Evolutionary conservation across 2,797 vertebrate genomes (phyloP).

Genomic region (Limosa lapponica): DNA sequence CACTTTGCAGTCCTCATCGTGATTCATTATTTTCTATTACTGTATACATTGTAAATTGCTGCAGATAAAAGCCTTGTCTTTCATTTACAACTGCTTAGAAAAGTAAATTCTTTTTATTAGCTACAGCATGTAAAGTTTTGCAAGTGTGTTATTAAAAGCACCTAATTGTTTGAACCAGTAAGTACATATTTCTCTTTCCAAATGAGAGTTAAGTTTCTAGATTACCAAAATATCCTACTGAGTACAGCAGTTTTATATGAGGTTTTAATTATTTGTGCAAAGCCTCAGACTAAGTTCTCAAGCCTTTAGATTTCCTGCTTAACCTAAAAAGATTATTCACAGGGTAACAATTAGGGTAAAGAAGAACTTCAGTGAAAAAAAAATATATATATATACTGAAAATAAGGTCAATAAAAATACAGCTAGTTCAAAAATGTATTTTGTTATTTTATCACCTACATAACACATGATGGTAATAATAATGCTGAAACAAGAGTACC

Average conservation of each 20-base stretch:
- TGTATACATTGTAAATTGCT: background rate
- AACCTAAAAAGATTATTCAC: background rate
- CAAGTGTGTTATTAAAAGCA: background rate
- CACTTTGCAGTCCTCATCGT: background rate
- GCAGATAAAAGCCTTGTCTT: conserved; percentile 35
- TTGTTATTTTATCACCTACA: background rate
- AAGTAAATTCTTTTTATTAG: conserved; percentile 56
- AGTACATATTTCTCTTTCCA: conserved; percentile 2
- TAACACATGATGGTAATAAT: background rate
- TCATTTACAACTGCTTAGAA: background rate
- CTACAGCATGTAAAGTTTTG: conserved; percentile 7
- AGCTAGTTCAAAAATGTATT: background rate
- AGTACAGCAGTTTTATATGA: background rate
- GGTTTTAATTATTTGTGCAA: background rate
- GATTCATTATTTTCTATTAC: conserved; percentile 2
- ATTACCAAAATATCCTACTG: background rate
- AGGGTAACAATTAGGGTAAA: background rate
- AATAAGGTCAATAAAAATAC: background rate
- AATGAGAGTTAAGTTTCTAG: background rate
- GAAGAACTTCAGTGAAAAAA: background rate
- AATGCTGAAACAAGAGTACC: background rate
- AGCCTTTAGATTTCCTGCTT: background rate
- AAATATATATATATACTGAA: background rate
- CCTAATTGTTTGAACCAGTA: background rate
- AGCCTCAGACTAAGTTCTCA: background rate